phyloP scores from a whole-genome alignment of 2,113 vertebrate genomes.

The Carollia perspicillata region DNA sequence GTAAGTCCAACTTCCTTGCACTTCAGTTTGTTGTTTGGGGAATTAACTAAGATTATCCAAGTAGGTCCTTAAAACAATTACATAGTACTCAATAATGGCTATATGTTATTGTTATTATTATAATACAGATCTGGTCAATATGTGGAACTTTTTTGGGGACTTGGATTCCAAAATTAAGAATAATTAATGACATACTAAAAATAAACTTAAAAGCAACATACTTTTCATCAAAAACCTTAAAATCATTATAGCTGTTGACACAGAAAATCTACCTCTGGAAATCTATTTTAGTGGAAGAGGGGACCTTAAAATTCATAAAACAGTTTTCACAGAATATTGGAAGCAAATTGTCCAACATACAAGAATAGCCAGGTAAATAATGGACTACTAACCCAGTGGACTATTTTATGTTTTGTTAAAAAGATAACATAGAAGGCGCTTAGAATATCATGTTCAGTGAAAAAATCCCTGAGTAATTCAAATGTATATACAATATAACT shows the following conservation, averaged over 20 bases:
- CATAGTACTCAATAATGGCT: background rate
- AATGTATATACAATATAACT: background rate
- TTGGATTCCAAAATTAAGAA: background rate
- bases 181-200: slow-evolving; percentile 22
- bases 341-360: slow-evolving; percentile 8
- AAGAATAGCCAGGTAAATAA: background rate
- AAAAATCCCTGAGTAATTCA: slow-evolving; percentile 8
- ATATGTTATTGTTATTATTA: background rate
- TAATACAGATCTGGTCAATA: background rate
- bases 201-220: background rate
- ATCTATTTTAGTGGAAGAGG: background rate
- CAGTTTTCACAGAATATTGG: background rate
- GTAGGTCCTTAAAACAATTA: background rate
- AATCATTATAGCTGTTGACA: background rate
- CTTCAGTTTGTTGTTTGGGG: background rate
- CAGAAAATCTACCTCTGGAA: background rate
- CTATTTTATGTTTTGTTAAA: background rate
- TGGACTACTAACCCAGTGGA: background rate
- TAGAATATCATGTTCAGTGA: background rate
- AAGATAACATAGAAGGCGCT: background rate
- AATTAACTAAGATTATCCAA: slow-evolving; percentile 19
- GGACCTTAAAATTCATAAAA: background rate
- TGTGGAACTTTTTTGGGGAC: background rate
- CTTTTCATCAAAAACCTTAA: background rate
- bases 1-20: background rate